Conservation (phyloP, 2,797 vertebrate genomes). For the Esox masquinongy region DNA sequence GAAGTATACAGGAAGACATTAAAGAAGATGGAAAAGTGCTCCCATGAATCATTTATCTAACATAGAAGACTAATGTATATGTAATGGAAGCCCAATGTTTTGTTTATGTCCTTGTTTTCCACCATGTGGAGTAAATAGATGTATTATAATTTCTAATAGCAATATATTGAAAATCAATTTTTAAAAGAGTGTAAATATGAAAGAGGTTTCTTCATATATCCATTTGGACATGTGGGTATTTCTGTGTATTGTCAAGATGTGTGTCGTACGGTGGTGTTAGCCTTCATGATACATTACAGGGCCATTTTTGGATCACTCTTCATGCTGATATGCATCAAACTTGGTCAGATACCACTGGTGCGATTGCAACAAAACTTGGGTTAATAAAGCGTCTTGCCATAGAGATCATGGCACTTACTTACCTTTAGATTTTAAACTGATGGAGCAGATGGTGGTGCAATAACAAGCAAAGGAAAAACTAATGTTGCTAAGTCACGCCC, state of each 20-base stretch:
- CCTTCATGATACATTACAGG: constrained; percentile 61
- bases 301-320: constrained; percentile 9
- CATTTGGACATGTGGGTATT: constrained; percentile 72
- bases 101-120: constrained; percentile 72
- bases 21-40: constrained; percentile 39
- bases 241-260: constrained; percentile 71
- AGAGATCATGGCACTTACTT: constrained; percentile 23
- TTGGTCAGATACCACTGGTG: constrained; percentile 28
- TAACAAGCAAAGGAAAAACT: too few species aligned
- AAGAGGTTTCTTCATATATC: constrained; percentile 70
- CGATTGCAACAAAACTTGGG: not conserved
- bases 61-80: constrained; percentile 42
- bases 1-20: constrained; percentile 23
- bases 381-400: too few species aligned
- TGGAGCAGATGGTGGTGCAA: too few species aligned
- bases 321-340: not conserved
- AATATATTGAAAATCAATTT: constrained; percentile 74
- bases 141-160: constrained; percentile 77
- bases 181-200: constrained; percentile 79
- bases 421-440: too few species aligned
- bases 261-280: constrained; percentile 60
- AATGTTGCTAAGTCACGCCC: too few species aligned
- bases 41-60: constrained; percentile 31
- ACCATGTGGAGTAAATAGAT: constrained; percentile 69
- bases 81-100: constrained; percentile 39